Conservation (phyloP, 2,797 vertebrate species). For the Gymnopithys bicolor region DNA sequence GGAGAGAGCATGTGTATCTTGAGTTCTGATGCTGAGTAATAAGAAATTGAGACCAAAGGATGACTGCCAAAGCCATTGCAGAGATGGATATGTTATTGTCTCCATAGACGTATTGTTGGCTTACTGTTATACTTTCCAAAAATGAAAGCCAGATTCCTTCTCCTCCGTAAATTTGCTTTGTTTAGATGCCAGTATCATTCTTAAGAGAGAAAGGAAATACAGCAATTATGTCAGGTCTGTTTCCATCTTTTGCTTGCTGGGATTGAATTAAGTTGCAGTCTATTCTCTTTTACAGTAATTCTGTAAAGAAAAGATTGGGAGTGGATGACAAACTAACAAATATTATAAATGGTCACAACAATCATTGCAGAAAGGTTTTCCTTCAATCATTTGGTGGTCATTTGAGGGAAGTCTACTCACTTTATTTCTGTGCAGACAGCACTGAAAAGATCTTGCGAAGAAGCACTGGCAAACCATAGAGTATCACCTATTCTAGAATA, state of each 20-base stretch:
- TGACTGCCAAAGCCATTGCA: neutral
- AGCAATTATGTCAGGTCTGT: neutral
- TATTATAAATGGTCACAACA: neutral
- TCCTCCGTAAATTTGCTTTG: slow-evolving; percentile 19
- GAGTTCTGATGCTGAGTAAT: neutral
- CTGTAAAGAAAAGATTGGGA: neutral
- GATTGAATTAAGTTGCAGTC: neutral
- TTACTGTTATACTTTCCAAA: slow-evolving; percentile 15
- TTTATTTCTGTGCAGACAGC: neutral
- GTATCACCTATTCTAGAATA: neutral
- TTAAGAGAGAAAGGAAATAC: slow-evolving; percentile 7
- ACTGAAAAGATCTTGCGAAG: neutral
- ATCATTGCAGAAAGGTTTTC: neutral
- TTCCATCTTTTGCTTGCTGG: slow-evolving; percentile 8
- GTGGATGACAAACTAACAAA: neutral
- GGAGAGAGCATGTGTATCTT: neutral
- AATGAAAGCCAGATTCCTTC: slow-evolving; percentile 37
- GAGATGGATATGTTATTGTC: slow-evolving; percentile 1
- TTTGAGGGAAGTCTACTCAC: neutral
- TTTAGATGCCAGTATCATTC: neutral
- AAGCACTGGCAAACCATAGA: neutral
- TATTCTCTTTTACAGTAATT: neutral
- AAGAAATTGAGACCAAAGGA: neutral
- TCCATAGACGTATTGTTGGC: neutral
- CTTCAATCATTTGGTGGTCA: neutral